Evolutionary conservation across 2,113 vertebrate genomes (phyloP).

Genomic region (Corythornis cristatus): DNA sequence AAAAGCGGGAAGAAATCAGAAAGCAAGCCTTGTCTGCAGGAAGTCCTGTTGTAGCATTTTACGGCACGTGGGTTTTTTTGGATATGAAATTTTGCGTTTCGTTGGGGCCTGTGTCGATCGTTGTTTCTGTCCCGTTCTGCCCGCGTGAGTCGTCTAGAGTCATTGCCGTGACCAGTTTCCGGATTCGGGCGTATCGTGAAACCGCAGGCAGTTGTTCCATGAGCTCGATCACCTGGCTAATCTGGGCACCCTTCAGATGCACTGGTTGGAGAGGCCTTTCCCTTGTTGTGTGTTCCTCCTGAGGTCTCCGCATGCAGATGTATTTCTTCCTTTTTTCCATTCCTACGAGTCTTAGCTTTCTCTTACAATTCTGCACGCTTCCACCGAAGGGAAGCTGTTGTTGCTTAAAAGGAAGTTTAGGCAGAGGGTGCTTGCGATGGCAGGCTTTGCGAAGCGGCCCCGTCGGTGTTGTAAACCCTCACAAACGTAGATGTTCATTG

Average conservation of each 20-base stretch:
- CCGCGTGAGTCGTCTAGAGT: rapidly evolving
- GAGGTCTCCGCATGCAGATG: rapidly evolving
- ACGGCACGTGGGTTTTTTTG: background rate
- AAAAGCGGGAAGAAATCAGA: background rate
- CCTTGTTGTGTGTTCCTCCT: rapidly evolving
- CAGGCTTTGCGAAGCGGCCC: background rate
- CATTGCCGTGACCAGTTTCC: rapidly evolving
- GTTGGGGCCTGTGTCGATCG: rapidly evolving
- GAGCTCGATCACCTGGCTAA: background rate
- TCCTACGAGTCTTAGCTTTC: background rate
- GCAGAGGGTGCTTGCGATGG: rapidly evolving
- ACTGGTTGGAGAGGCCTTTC: background rate
- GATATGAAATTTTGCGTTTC: background rate
- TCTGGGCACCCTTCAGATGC: rapidly evolving
- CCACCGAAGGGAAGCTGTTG: rapidly evolving
- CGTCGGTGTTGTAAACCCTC: background rate
- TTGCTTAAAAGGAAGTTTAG: background rate
- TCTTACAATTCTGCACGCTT: rapidly evolving
- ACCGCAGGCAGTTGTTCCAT: rapidly evolving
- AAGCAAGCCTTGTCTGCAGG: background rate
- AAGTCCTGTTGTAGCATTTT: background rate
- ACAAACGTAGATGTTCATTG: background rate
- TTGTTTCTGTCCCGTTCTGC: rapidly evolving
- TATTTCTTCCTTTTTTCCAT: background rate
- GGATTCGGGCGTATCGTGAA: rapidly evolving